phyloP scores from a whole-genome alignment of 2,888 invertebrate genomes.

The Nowickia ferox region DNA sequence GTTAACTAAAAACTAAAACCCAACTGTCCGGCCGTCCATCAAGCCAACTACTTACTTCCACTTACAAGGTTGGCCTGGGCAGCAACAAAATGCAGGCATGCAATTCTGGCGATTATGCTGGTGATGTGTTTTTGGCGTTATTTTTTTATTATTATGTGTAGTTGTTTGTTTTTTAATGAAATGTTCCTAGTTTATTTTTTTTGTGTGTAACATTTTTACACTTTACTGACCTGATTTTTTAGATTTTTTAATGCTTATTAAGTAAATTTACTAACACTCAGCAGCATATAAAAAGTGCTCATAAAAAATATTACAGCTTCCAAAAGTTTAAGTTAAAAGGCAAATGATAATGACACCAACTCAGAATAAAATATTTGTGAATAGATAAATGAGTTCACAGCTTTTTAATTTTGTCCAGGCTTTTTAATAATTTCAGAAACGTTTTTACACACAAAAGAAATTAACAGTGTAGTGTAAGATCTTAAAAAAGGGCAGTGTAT shows the following conservation, averaged over 20 bases:
- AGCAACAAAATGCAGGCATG: constrained; percentile 28
- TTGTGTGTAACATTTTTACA: constrained; percentile 28
- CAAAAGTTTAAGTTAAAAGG: neutral
- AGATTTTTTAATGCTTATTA: constrained; percentile 62
- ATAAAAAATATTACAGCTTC: constrained; percentile 12
- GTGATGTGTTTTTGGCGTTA: constrained; percentile 29
- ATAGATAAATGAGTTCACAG: constrained; percentile 41
- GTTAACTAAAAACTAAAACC: constrained; percentile 12
- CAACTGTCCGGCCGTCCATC: constrained; percentile 32
- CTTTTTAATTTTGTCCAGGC: constrained; percentile 9
- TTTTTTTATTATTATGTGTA: constrained; percentile 25
- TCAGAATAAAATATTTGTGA: neutral
- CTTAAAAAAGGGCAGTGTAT: neutral
- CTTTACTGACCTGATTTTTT: constrained; percentile 60
- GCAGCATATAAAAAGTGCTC: neutral
- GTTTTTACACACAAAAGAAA: too few relatives aligned
- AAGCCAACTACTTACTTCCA: constrained; percentile 26
- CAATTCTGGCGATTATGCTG: constrained; percentile 1
- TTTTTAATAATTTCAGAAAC: constrained; percentile 21
- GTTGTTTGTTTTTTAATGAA: constrained; percentile 45
- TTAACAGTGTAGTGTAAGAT: too few relatives aligned
- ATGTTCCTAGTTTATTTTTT: constrained; percentile 58
- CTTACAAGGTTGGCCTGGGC: constrained; percentile 40
- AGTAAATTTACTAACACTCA: constrained; percentile 34
- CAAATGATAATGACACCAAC: constrained; percentile 18